Percentiles rank a stretch among this genome's conserved stretches.
Conservation (phyloP, 2,113 vertebrate species). For the Uria lomvia region DNA sequence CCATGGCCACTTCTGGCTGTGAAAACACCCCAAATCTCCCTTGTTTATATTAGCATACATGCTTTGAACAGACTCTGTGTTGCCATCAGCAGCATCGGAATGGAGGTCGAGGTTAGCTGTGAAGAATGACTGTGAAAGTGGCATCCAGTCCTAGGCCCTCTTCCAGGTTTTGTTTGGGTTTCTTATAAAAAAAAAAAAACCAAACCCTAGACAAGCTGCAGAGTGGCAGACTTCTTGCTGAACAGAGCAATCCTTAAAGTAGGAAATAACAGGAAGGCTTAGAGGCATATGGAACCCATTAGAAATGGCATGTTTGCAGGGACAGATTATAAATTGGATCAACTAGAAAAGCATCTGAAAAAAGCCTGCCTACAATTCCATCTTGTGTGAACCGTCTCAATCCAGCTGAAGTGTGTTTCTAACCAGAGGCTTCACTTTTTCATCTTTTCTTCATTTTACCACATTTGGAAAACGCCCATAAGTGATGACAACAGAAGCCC, state of each 20-base stretch:
- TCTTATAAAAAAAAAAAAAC: not conserved
- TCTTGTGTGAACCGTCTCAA: conserved; percentile 13
- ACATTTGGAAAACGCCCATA: not conserved
- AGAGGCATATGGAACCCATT: conserved; percentile 60
- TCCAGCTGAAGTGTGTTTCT: conserved; percentile 1
- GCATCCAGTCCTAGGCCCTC: not conserved
- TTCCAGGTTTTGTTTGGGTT: conserved; percentile 27
- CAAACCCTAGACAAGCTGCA: conserved; percentile 10
- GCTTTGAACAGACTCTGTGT: not conserved
- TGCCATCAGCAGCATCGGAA: not conserved
- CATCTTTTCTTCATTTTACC: not conserved
- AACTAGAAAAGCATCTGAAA: conserved; percentile 41
- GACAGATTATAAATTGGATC: conserved; percentile 61
- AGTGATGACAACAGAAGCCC: not conserved
- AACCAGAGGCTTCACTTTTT: not conserved
- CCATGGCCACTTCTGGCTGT: not conserved
- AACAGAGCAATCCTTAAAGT: conserved; percentile 34
- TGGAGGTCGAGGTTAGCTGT: not conserved
- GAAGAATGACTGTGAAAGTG: not conserved
- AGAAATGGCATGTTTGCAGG: conserved; percentile 56
- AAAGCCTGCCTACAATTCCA: not conserved
- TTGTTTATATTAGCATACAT: not conserved
- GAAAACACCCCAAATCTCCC: not conserved
- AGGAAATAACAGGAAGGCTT: conserved; percentile 42
- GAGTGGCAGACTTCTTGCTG: conserved; percentile 47